Conservation (phyloP, 2,888 invertebrate species). For the Agrilus mali region DNA sequence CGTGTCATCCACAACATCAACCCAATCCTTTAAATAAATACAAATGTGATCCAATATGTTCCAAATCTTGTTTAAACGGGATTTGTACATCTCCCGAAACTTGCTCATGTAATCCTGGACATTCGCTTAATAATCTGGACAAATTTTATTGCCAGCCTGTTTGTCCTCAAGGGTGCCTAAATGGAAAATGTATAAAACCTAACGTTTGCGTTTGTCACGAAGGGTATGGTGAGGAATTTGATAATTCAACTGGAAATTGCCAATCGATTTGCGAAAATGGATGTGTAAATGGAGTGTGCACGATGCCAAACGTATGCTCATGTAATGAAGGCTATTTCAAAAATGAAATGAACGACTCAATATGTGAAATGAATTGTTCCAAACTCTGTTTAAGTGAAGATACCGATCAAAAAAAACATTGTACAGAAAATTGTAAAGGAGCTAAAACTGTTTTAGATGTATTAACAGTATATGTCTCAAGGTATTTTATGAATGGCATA, state of each 20-base stretch:
- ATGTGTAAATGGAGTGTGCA: conserved; percentile 19
- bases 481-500: too few species aligned
- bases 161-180: conserved; percentile 16
- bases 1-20: conserved; percentile 22
- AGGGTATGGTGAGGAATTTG: conserved; percentile 38
- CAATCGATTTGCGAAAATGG: conserved; percentile 4
- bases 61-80: conserved; percentile 13
- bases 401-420: conserved; percentile 13
- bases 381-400: conserved; percentile 26
- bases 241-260: conserved; percentile 13
- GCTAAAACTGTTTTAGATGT: too few species aligned
- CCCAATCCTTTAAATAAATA: conserved; percentile 9
- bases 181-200: conserved; percentile 27
- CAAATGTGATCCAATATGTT: conserved; percentile 14
- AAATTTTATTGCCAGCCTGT: conserved; percentile 16
- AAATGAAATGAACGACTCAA: conserved; percentile 2
- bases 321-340: conserved; percentile 24
- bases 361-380: conserved; percentile 11
- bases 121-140: conserved; percentile 11
- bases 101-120: conserved; percentile 22
- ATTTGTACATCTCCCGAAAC: conserved; percentile 14
- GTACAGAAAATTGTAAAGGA: conserved; percentile 22
- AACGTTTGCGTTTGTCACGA: conserved; percentile 35
- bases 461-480: too few species aligned
- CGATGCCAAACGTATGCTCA: conserved; percentile 23